These are phyloP conservation scores for Aricia artaxerxes DNA, from an alignment of 2,888 invertebrate genomes.

Conservation along the genomic window DNA sequence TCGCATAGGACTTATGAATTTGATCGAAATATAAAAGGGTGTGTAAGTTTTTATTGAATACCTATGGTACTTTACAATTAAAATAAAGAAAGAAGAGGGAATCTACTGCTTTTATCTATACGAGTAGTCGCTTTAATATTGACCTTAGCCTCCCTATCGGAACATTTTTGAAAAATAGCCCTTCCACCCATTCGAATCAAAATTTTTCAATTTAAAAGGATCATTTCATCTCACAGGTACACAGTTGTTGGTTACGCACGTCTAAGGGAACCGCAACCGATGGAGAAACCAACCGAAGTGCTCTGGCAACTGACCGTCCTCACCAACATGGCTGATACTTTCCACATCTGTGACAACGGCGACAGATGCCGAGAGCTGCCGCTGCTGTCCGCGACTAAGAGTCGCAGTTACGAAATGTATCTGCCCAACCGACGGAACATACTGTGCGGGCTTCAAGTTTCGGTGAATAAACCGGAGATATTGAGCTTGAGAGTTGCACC, in stretches of 20 bases:
- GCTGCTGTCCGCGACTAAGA: constrained; percentile 51
- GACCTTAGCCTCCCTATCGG: no score
- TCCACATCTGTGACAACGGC: constrained; percentile 65
- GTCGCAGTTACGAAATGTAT: constrained; percentile 65
- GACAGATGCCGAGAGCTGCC: constrained; percentile 51
- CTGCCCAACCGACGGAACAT: constrained; percentile 68
- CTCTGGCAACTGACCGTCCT: constrained; percentile 67
- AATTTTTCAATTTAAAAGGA: neutral
- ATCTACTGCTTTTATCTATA: no score
- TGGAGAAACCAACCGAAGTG: constrained; percentile 48
- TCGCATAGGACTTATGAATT: constrained; percentile 63
- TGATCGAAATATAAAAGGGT: constrained; percentile 60
- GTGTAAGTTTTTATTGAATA: constrained; percentile 36
- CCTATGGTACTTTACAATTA: no score
- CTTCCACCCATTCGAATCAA: neutral
- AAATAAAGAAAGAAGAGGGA: no score
- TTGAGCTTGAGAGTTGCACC: constrained; percentile 62
- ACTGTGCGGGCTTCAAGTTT: constrained; percentile 62
- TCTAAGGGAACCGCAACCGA: constrained; percentile 46
- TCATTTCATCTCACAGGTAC: constrained; percentile 50
- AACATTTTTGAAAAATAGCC: no score
- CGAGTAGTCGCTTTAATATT: no score
- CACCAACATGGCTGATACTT: constrained; percentile 51
- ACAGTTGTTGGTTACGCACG: constrained; percentile 64
- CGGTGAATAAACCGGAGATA: constrained; percentile 56